Percentiles rank a stretch among this genome's conserved stretches.
phyloP scores from a whole-genome alignment of 2,797 vertebrate species.

The Syngnathus acus region DNA sequence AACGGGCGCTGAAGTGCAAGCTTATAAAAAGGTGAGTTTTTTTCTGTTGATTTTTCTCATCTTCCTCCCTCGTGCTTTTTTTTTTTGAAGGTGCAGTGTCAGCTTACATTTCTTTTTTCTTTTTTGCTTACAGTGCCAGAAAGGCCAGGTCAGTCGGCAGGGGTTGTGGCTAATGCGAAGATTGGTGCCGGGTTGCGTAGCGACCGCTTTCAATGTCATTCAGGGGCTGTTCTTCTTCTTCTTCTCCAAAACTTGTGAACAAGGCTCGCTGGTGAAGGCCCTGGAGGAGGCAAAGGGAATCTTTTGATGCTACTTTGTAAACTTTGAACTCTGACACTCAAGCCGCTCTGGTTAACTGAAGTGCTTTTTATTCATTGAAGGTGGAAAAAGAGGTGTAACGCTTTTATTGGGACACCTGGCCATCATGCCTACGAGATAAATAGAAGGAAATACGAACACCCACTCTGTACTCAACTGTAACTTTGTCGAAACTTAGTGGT shows the following conservation, averaged over 20 bases:
- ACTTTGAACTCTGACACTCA: conserved; percentile 10
- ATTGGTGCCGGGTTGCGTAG: conserved; percentile 43
- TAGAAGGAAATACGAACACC: neutral
- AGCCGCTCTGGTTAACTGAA: neutral
- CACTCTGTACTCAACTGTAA: neutral
- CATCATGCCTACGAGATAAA: neutral
- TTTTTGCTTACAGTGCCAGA: conserved; percentile 54
- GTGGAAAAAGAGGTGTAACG: neutral
- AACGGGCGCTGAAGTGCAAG: conserved; percentile 45
- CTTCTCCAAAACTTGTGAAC: conserved; percentile 29
- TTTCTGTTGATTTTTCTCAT: conserved; percentile 11
- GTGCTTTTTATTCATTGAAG: neutral
- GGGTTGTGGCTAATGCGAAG: conserved; percentile 37
- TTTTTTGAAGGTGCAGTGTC: conserved; percentile 56
- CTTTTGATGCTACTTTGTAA: conserved; percentile 21
- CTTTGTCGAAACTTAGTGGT: neutral
- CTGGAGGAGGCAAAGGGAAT: conserved; percentile 36
- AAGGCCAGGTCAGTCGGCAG: conserved; percentile 50
- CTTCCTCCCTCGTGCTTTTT: conserved; percentile 14
- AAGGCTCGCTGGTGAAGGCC: conserved; percentile 37
- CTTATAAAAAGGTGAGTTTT: conserved; percentile 38
- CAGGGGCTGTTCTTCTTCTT: conserved; percentile 6
- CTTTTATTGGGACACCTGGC: neutral
- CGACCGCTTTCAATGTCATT: conserved; percentile 50
- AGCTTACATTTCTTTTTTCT: conserved; percentile 56